Base-by-base conservation (phyloP, 1,140 invertebrate genomes). In the Galleria mellonella region DNA sequence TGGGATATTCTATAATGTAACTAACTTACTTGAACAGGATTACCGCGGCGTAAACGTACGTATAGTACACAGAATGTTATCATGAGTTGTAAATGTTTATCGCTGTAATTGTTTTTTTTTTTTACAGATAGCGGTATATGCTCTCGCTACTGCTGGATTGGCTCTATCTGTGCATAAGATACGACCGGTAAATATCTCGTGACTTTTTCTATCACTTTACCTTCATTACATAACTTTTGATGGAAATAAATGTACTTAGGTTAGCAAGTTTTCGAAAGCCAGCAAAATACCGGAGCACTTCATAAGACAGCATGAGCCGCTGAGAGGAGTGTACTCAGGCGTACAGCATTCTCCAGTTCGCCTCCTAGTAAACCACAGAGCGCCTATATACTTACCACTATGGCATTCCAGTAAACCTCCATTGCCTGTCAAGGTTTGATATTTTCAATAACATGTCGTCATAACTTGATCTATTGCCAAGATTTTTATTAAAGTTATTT, bases 321-420 rank as follows among this genome's bases (percentile, higher is more conserved):
- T 87, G 4, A 64, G 49, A 42, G 86, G 86, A 12, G 54, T 64
- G 23, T 83, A 83, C 42, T 64, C 60, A 2, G 83, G 84, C 23
- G 72, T 83, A 14, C 74, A 85, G 40, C 76, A 84, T 39, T 81
- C 83, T 2, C 71, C 78, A 10, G 62, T 83, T 6, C 69, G 82
- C 1, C 38, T 87, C 15, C 45, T 87, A 32, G 55, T 87, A 4
- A 63, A 86, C 47, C 86, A 87, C 43, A 68, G 62, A 46, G 83
- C 86, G 17, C 79, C 82, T n/a, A 61, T 87, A 43, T 81, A 79
- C 47, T 70, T 87, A 66, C 86, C 86, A 33, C 29, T 87, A n/a
- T 87, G 86, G 86, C 83, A 87, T 72, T 83, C 83, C 49, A 83
- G 71, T 47, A 87, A 86, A 74, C 78, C 83, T 32, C 83, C 83